Conservation (phyloP, 2,888 invertebrate species). For the Xanthia icteritia region DNA sequence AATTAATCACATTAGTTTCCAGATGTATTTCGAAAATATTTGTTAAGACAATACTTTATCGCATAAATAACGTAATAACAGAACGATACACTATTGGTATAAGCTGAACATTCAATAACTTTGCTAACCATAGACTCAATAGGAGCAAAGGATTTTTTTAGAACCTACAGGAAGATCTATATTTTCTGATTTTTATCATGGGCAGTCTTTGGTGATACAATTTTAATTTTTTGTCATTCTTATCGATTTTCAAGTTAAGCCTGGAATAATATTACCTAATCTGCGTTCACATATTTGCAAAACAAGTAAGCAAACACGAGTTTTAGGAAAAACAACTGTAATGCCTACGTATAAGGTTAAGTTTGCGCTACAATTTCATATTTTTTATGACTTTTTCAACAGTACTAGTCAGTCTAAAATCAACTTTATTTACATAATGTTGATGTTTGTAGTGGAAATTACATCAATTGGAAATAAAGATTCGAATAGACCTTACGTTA, state of each 20-base stretch:
- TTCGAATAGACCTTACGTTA: background rate
- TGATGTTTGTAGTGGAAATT: too few species aligned
- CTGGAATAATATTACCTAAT: conserved; percentile 13
- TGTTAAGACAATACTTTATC: conserved; percentile 23
- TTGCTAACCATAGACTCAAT: conserved; percentile 22
- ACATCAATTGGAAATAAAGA: too few species aligned
- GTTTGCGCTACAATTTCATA: too few species aligned
- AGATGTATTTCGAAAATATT: conserved; percentile 13
- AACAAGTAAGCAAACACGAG: too few species aligned
- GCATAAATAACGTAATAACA: conserved; percentile 21
- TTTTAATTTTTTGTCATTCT: conserved; percentile 52
- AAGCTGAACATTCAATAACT: conserved; percentile 29
- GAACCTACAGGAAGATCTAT: conserved; percentile 68
- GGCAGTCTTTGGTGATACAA: conserved; percentile 76
- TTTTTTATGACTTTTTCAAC: too few species aligned
- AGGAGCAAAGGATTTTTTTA: too few species aligned
- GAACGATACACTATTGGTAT: conserved; percentile 1
- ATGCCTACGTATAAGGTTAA: too few species aligned
- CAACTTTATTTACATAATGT: too few species aligned
- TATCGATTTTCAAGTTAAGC: conserved; percentile 42
- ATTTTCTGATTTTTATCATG: conserved; percentile 62
- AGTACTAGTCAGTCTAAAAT: too few species aligned
- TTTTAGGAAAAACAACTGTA: too few species aligned
- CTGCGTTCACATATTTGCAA: too few species aligned
- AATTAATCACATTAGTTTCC: conserved; percentile 28